Base-by-base conservation (phyloP, 2,113 vertebrate genomes). In the Prionailurus bengalensis region DNA sequence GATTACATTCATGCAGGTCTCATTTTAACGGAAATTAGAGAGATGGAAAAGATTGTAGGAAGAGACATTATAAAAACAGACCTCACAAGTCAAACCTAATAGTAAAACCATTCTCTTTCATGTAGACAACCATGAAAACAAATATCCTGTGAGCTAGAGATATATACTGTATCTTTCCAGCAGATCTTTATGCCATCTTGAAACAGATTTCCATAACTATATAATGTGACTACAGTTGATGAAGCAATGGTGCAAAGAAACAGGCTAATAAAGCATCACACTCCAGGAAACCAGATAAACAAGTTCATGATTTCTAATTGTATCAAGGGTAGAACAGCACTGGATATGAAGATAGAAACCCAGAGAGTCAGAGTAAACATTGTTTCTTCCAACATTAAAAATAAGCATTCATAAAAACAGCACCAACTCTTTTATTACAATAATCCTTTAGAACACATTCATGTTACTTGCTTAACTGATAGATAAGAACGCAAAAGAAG, bases 61-160 rank as follows among this genome's bases (percentile, higher is more conserved):
- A 96, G 88, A 98, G 93, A 97, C 85, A 95, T 98, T 98, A 98
- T 98, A 98, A 98, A 98, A 99, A 97, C 98, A 99, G 98, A 98
- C 96, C 98, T 98, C 97, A 97, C 97, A 98, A 98, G 98, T 98
- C 98, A 99, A 98, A 98, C 97, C 97, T 98, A 98, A 99, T 98
- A 98, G 98, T 97, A 95, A 98, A 98, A 96, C 96, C 95, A 97
- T 98, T 98, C 98, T 99, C 98, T 98, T 99, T 99, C 98, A 99
- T 99, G 99, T 99, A 99, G 98, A 98, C 98, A 98, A 94, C 99
- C 98, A 99, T 98, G 99, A 99, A 99, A 99, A 99, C 99, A 99
- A 99, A 99, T 99, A 99, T 99, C 99, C 99, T 99, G 99, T 99
- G 99, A 99, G 99, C 98, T 98, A 98, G 95, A 98, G 98, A 98